Evolutionary conservation across 2,113 vertebrate species (phyloP).

Genomic region (Proterorhinus semilunaris): DNA sequence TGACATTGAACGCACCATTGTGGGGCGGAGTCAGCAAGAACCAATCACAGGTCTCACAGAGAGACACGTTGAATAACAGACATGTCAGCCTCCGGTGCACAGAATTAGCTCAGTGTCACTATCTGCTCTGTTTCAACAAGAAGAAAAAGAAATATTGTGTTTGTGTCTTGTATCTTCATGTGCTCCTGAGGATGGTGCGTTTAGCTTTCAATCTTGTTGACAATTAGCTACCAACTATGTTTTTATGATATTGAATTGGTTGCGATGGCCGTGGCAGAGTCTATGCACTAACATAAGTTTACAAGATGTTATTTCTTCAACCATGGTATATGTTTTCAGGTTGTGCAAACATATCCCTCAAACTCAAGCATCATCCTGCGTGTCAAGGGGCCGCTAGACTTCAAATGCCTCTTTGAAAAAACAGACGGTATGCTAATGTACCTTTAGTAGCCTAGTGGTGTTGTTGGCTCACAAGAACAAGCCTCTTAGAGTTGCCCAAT

Average conservation of each 20-base stretch:
- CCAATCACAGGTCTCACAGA: conserved; percentile 44
- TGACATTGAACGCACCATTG: conserved; percentile 15
- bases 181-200: conserved; percentile 42
- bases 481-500: not conserved
- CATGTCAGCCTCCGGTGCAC: conserved; percentile 42
- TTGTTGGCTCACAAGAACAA: no score
- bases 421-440: conserved; percentile 50
- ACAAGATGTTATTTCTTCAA: not conserved
- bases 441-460: no score
- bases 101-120: not conserved
- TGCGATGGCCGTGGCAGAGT: not conserved
- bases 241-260: no score
- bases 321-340: conserved; percentile 36
- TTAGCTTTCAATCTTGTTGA: not conserved
- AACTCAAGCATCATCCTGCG: conserved; percentile 42
- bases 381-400: conserved; percentile 57
- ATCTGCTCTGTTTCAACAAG: no score
- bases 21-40: conserved; percentile 30
- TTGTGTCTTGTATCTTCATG: not conserved
- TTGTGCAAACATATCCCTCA: conserved; percentile 14
- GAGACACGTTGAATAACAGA: conserved; percentile 59
- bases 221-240: not conserved
- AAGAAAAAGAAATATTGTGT: no score
- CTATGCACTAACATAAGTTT: not conserved
- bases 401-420: conserved; percentile 61